These are phyloP conservation scores for Enhydra lutris DNA, from an alignment of 2,113 vertebrate genomes.

Conservation along the genomic window DNA sequence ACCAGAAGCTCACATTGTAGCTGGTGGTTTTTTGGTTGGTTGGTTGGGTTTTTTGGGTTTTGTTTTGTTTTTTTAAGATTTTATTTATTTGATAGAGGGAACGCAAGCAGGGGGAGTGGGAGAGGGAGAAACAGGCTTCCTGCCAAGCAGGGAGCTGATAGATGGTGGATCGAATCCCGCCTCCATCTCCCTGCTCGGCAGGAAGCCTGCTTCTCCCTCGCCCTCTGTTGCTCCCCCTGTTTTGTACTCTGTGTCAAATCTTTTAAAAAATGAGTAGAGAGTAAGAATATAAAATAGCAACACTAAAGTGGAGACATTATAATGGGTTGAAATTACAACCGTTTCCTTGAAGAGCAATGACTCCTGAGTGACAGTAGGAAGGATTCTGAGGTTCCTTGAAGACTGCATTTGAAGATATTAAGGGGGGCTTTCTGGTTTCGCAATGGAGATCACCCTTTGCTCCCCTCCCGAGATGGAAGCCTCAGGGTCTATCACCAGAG, in stretches of 20 bases:
- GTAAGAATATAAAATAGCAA: not conserved
- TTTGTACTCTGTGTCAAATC: not conserved
- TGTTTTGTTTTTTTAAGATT: too few species aligned
- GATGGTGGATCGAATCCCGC: not conserved
- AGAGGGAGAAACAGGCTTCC: too few species aligned
- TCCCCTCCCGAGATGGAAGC: not conserved
- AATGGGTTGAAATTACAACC: not conserved
- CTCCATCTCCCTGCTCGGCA: rapidly evolving
- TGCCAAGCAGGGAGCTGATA: too few species aligned
- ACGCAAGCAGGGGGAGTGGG: too few species aligned
- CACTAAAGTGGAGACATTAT: not conserved
- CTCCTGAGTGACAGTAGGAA: not conserved
- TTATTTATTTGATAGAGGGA: too few species aligned
- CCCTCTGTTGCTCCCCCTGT: not conserved
- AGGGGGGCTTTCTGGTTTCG: not conserved
- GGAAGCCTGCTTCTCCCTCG: not conserved
- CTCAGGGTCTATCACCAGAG: not conserved
- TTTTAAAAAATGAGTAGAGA: not conserved
- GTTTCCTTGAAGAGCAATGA: not conserved
- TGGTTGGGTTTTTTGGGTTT: too few species aligned
- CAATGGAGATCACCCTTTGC: not conserved
- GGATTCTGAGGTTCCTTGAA: not conserved
- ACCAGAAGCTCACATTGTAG: not conserved
- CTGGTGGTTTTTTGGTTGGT: not conserved
- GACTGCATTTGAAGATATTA: not conserved